Conservation (phyloP, 1,140 invertebrate genomes). For the Bombus soroeensis region DNA sequence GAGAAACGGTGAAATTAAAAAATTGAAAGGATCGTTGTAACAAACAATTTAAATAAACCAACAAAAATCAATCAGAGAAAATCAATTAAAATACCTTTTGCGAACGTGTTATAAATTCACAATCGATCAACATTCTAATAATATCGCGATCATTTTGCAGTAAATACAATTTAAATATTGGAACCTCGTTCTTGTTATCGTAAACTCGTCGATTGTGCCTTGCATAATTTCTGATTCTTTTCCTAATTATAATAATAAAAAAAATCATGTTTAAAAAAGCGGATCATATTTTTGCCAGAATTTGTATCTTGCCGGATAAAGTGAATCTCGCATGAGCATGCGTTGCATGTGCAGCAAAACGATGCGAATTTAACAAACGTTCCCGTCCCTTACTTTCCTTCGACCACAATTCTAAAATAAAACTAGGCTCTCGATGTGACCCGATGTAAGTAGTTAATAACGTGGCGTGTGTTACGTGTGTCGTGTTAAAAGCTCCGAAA, state of each 20-base stretch:
- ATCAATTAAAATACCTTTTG: no score
- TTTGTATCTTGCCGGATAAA: neutral
- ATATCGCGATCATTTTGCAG: neutral
- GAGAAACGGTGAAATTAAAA: no score
- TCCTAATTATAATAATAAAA: neutral
- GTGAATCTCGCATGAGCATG: constrained; percentile 80
- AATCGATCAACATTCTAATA: neutral
- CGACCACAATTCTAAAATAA: constrained; percentile 22
- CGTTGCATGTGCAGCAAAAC: constrained; percentile 64
- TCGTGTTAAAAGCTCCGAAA: constrained; percentile 76
- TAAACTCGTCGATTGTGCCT: neutral
- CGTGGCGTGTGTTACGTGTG: constrained; percentile 73
- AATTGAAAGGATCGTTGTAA: neutral
- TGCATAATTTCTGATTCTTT: neutral
- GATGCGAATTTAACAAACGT: constrained; percentile 15
- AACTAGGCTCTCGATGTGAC: constrained; percentile 40
- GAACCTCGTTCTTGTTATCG: neutral
- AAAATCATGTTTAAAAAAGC: neutral
- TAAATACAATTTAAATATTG: no score
- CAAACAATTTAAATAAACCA: neutral
- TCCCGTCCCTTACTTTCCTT: neutral
- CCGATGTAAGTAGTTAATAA: constrained; percentile 73
- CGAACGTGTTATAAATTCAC: neutral
- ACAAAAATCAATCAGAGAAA: neutral
- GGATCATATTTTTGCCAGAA: neutral